phyloP scores from a whole-genome alignment of 2,113 vertebrate genomes.

The Osmerus mordax region DNA sequence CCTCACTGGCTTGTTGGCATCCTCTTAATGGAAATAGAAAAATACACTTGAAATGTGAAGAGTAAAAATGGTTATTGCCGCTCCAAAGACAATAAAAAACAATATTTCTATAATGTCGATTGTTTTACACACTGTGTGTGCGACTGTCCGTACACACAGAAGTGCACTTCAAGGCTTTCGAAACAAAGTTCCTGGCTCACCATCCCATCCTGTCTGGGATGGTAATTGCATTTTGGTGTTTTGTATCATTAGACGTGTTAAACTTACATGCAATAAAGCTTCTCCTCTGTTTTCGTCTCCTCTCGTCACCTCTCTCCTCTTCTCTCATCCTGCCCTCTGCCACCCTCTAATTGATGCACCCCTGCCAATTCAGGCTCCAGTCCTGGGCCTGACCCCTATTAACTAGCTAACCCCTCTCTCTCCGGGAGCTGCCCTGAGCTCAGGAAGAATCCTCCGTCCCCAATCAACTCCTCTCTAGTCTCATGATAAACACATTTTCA shows the following conservation, averaged over 20 bases:
- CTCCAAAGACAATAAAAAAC: too few species aligned
- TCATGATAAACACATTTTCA: conserved; percentile 68
- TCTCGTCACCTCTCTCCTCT: conserved; percentile 47
- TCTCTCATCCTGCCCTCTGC: conserved; percentile 68
- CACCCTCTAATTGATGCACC: conserved; percentile 79
- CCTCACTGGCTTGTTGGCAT: conserved; percentile 7
- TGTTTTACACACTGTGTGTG: too few species aligned
- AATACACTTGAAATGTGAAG: conserved; percentile 24
- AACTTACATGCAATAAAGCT: not conserved
- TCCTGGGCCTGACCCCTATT: conserved; percentile 78
- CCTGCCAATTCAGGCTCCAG: conserved; percentile 79
- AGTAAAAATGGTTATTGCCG: not conserved
- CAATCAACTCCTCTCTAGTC: conserved; percentile 69
- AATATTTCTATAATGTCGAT: too few species aligned
- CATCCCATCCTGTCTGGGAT: too few species aligned
- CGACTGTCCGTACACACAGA: too few species aligned
- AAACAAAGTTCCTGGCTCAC: too few species aligned
- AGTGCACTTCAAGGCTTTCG: too few species aligned
- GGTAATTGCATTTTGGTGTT: not conserved
- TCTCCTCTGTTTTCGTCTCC: not conserved
- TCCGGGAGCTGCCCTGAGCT: conserved; percentile 52
- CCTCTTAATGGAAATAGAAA: conserved; percentile 29
- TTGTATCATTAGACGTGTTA: not conserved
- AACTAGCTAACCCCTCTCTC: conserved; percentile 73
- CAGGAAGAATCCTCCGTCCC: conserved; percentile 41